Evolutionary conservation across 2,113 vertebrate species (phyloP), one percentile per base, ranked within the genome.

Genomic region (Sula dactylatra): DNA sequence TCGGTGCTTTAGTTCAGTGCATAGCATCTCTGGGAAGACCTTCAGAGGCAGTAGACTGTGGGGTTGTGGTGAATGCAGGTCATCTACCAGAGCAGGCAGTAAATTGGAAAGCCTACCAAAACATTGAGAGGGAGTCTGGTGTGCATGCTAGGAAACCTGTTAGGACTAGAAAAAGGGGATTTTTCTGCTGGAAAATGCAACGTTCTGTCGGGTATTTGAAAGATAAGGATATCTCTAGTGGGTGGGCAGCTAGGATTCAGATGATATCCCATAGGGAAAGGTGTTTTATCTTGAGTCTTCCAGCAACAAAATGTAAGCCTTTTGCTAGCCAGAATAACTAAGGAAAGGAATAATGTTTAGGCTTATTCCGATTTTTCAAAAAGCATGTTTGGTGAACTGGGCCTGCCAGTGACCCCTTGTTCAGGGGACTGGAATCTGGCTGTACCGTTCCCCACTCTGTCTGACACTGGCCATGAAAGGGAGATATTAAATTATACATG

Each of bases 401-500:
- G n/a, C 31, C 38, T 96, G 40, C 47, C 50, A 40, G 22, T 32
- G 19, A 69, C 26, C 56, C 32, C 34, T 38, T 50, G 29, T 54
- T 61, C 54, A 44, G 20, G 59, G 31, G 47, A 49, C 38, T 65
- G 61, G 56, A 92, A 77, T 85, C 31, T 76, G 34, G 13, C 77
- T 65, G 64, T 4, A 3, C 27, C 4, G 32, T 8, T 50, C 27
- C 38, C 6, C 27, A 24, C 29, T 24, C 20, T 71, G 45, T 44
- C 54, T 84, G 50, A 62, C 16, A 9, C 27, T 79, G 40, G 16
- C 31, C 40, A 5, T 4, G 24, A 44, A 82, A 90, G 52, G 32
- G 83, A 96, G 92, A 81, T 71, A 31, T 74, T 90, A 88, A 94
- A 89, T 94, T 95, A 86, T 86, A 32, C 49, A 50, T 31, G 44